Conservation (phyloP, 2,888 invertebrate genomes). For the Hesperia comma region DNA sequence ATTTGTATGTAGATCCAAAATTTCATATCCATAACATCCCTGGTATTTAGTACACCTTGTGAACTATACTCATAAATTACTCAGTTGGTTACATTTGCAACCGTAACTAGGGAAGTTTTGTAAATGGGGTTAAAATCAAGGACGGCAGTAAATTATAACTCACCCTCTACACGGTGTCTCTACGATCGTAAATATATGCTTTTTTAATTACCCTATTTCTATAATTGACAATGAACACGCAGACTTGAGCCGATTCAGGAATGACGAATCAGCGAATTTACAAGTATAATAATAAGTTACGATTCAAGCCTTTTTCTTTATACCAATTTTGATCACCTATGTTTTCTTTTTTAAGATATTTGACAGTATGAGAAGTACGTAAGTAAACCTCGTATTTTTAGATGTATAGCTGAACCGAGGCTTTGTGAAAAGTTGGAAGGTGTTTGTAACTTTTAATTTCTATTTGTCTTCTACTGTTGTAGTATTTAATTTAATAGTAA, state of each 20-base stretch:
- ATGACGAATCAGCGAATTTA: neutral
- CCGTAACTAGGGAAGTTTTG: slow-evolving; percentile 50
- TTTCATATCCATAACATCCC: no score
- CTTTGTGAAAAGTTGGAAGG: no score
- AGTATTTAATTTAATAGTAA: no score
- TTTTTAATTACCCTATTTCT: slow-evolving; percentile 74
- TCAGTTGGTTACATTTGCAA: slow-evolving; percentile 45
- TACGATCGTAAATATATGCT: slow-evolving; percentile 77
- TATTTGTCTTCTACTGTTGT: no score
- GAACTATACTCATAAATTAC: slow-evolving; percentile 24
- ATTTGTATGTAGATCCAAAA: no score
- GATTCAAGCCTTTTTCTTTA: neutral
- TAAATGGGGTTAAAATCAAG: slow-evolving; percentile 74
- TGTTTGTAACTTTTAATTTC: no score
- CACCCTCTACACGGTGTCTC: slow-evolving; percentile 72
- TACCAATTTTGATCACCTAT: neutral
- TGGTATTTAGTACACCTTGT: slow-evolving; percentile 13
- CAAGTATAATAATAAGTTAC: neutral
- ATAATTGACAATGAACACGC: slow-evolving; percentile 75
- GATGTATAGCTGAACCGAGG: no score
- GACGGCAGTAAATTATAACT: slow-evolving; percentile 69
- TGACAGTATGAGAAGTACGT: no score
- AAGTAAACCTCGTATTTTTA: no score
- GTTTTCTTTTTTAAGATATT: no score
- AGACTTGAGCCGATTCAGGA: slow-evolving; percentile 40